Evolutionary conservation across 1,140 invertebrate genomes (phyloP), one percentile per base, ranked within the genome.

Genomic region (Saccostrea cuccullata): DNA sequence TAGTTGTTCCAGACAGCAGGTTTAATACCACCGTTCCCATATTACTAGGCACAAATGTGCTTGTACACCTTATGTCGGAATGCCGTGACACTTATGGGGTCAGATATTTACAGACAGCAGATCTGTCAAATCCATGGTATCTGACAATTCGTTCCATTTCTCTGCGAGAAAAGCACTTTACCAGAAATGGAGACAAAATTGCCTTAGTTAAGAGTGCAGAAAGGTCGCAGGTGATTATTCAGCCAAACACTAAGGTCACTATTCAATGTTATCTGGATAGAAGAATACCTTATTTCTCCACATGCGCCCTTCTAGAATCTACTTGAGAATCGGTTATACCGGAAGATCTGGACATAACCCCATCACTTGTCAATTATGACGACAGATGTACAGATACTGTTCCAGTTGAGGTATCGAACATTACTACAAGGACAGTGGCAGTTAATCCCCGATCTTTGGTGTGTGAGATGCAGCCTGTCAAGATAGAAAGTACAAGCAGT

Each of bases 11-110:
- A 6, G 60, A 36, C 30, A 84, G 56, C 55, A 36, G 55, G 12
- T 77, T 82, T 58, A 86, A 85, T 67, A 3, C 40, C 5, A 15
- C 15, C 36, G 84, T 88, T 30, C 84, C 85, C 55, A 13, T 83
- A 17, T 26, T 87, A 20, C 20, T 87, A 8, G 77, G 85, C 30
- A 89, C 88, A 36, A 89, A 89, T 60, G 58, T 86, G 5, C n/a
- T 86, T n/a, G 12, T 23, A 17, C 6, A 6, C 8, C 26, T 85
- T 47, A 55, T 77, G 56, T n/a, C 55, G 5, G 30, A 86, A 73
- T 64, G 55, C 30, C 47, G 77, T 40, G 15, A 64, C 12, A n/a
- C 70, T 30, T 77, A 86, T 82, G 60, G 77, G n/a, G 55, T 60
- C 17, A 30, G 84, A 60, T 88, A 56, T 73, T 64, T 88, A 5